These are phyloP conservation scores for Tenrec ecaudatus DNA, from an alignment of 2,113 vertebrate genomes.

Conservation along the genomic window DNA sequence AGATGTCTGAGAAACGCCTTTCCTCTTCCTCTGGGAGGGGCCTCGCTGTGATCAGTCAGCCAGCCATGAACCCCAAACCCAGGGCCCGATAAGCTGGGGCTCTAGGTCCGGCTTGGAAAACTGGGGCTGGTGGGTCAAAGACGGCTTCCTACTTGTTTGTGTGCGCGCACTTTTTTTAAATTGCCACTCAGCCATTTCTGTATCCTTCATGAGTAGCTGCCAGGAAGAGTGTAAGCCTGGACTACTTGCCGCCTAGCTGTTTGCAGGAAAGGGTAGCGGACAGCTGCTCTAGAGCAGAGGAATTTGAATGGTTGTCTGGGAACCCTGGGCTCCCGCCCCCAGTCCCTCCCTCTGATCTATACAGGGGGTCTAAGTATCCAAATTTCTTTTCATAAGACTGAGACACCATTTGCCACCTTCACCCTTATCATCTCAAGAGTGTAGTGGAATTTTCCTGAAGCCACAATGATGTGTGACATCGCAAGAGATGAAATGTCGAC, in stretches of 20 bases:
- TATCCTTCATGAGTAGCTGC: background rate
- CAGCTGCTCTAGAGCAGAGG: background rate
- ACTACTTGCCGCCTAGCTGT: background rate
- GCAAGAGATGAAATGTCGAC: background rate
- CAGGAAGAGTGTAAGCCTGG: background rate
- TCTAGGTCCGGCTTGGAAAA: background rate
- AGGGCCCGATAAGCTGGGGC: background rate
- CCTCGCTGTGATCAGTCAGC: background rate
- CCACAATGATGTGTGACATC: background rate
- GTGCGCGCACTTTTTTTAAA: constrained; percentile 21
- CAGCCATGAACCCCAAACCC: background rate
- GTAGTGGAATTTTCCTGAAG: constrained; percentile 46
- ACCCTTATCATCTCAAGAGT: background rate
- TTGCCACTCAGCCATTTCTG: background rate
- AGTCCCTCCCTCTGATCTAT: background rate
- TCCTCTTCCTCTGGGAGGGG: background rate
- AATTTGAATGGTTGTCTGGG: background rate
- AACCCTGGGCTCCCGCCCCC: background rate
- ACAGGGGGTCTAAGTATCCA: background rate
- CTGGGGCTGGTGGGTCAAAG: background rate
- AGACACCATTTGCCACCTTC: background rate
- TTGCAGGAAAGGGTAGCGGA: background rate
- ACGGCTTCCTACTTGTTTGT: background rate
- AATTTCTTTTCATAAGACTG: constrained; percentile 1
- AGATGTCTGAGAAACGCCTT: background rate